phyloP scores from a whole-genome alignment of 2,888 invertebrate species.

The Nemurella pictetii region DNA sequence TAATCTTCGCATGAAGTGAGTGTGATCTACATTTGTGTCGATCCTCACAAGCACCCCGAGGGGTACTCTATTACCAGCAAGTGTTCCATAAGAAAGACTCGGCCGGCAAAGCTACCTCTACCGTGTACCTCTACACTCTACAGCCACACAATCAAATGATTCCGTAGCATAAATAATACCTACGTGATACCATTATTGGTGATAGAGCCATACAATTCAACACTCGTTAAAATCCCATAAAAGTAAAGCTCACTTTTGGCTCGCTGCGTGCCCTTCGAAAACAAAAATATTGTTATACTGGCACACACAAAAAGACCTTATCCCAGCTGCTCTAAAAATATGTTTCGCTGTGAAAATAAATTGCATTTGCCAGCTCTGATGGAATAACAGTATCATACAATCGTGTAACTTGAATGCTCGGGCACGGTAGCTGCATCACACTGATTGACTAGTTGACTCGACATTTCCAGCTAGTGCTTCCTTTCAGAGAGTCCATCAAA shows the following conservation, averaged over 20 bases:
- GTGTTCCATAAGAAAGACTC: no score
- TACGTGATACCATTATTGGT: not conserved
- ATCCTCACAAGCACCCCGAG: not conserved
- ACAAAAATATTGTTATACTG: slow-evolving; percentile 15
- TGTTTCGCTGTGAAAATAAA: not conserved
- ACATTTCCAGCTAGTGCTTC: not conserved
- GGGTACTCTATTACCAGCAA: not conserved
- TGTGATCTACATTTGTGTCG: not conserved
- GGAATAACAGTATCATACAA: slow-evolving; percentile 17
- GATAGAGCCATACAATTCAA: not conserved
- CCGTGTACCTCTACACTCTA: not conserved
- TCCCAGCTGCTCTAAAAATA: slow-evolving; percentile 20
- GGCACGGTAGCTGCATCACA: not conserved
- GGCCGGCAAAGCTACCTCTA: no score
- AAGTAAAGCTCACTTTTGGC: not conserved
- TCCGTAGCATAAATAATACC: not conserved
- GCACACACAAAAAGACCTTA: slow-evolving; percentile 6
- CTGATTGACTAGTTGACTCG: not conserved
- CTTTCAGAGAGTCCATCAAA: not conserved
- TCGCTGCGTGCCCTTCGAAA: slow-evolving; percentile 1
- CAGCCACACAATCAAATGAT: not conserved
- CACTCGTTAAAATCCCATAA: slow-evolving; percentile 30
- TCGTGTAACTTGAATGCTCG: slow-evolving; percentile 13
- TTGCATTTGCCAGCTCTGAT: slow-evolving; percentile 1
- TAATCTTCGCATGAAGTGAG: not conserved